Percentiles rank a stretch among this genome's conserved stretches.
Evolutionary conservation across 2,797 vertebrate species (phyloP).

Genomic region (Sparus aurata): DNA sequence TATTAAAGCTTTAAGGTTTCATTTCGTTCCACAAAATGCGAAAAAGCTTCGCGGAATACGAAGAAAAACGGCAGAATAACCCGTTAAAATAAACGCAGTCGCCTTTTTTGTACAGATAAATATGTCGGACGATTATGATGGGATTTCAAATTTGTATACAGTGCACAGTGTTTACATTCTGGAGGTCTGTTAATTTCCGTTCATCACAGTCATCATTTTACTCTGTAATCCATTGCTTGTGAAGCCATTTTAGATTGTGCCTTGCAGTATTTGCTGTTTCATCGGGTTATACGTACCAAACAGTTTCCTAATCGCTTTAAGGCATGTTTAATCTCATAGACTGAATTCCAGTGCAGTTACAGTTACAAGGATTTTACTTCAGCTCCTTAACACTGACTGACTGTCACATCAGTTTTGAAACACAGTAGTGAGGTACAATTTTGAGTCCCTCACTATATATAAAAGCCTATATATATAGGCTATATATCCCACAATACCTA

Average conservation of each 20-base stretch:
- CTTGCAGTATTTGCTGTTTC: conserved; percentile 7
- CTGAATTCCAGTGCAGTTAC: not conserved
- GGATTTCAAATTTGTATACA: conserved; percentile 4
- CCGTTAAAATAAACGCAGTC: not conserved
- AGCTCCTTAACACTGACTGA: not conserved
- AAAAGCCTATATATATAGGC: not conserved
- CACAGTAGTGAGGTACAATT: conserved; percentile 3
- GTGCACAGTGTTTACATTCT: not conserved
- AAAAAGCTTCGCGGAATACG: conserved; percentile 43
- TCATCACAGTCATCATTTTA: conserved; percentile 15
- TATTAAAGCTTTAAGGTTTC: conserved; percentile 20
- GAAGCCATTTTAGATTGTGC: conserved; percentile 49
- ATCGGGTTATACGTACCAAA: not conserved
- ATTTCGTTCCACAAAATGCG: conserved; percentile 7
- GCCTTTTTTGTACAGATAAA: not conserved
- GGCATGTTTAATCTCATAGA: conserved; percentile 25
- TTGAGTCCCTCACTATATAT: not conserved
- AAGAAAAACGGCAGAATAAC: conserved; percentile 5
- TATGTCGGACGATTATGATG: not conserved
- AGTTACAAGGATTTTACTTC: conserved; percentile 8
- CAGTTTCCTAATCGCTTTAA: not conserved
- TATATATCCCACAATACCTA: conserved; percentile 14
- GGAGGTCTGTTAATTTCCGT: not conserved
- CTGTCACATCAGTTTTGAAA: conserved; percentile 17
- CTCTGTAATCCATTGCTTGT: conserved; percentile 20